Evolutionary conservation across 2,888 invertebrate genomes (phyloP).

Genomic region (Mylabris sibirica): DNA sequence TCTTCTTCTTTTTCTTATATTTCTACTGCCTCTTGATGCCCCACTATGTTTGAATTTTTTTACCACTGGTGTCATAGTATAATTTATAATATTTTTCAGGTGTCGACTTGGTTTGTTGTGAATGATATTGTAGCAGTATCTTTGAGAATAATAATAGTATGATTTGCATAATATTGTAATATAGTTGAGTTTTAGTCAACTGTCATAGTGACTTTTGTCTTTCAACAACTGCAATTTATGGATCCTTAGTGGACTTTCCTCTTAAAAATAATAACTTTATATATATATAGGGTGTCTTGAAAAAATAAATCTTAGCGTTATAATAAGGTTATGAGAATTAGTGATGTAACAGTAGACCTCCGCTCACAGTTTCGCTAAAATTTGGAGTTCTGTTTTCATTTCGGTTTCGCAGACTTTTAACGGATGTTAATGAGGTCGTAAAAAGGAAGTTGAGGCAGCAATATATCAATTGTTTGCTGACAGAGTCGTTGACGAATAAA

Average conservation of each 20-base stretch:
- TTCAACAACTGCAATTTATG: conserved; percentile 15
- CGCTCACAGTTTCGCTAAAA: too few relatives aligned
- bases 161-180: conserved; percentile 16
- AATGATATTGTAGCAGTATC: conserved; percentile 14
- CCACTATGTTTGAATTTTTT: not conserved
- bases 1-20: not conserved
- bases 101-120: conserved; percentile 9
- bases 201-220: conserved; percentile 12
- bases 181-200: not conserved
- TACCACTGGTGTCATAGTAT: not conserved
- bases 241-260: not conserved
- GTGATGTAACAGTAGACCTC: too few relatives aligned
- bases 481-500: too few relatives aligned
- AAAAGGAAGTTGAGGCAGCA: too few relatives aligned
- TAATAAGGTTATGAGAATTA: too few relatives aligned
- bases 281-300: too few relatives aligned
- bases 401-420: too few relatives aligned
- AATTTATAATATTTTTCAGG: conserved; percentile 19
- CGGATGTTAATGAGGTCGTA: too few relatives aligned
- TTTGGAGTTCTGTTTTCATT: too few relatives aligned
- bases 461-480: too few relatives aligned
- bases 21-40: not conserved
- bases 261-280: not conserved
- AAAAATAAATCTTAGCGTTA: too few relatives aligned
- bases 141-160: conserved; percentile 10